These are phyloP conservation scores for Nesoenas mayeri DNA, from an alignment of 2,113 vertebrate species.

Conservation along the genomic window DNA sequence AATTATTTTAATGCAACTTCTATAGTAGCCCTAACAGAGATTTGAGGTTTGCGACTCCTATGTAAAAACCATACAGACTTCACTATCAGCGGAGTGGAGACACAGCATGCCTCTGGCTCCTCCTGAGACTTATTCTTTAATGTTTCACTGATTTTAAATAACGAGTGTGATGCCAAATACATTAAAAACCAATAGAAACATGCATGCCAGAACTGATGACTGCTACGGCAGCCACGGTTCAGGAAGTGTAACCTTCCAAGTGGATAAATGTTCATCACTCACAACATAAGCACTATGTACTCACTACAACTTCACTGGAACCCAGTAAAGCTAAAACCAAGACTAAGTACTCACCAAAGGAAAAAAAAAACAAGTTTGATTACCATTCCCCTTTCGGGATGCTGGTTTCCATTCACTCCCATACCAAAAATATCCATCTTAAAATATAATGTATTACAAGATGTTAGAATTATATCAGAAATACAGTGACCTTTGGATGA, in stretches of 20 bases:
- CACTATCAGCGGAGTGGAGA: background rate
- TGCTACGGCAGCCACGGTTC: background rate
- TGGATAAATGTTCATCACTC: background rate
- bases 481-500: conserved; percentile 39
- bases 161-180: conserved; percentile 22
- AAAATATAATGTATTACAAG: conserved; percentile 25
- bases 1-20: background rate
- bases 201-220: conserved; percentile 49
- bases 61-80: background rate
- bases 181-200: conserved; percentile 45
- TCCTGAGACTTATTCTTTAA: conserved; percentile 13
- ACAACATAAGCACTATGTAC: background rate
- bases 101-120: conserved; percentile 35
- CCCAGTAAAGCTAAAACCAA: background rate
- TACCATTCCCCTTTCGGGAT: background rate
- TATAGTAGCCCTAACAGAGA: background rate
- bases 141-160: conserved; percentile 44
- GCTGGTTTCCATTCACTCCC: background rate
- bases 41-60: background rate
- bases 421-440: background rate
- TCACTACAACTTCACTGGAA: background rate
- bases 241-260: conserved; percentile 23
- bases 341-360: background rate
- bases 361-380: background rate
- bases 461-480: conserved; percentile 22